Evolutionary conservation across 2,113 vertebrate species (phyloP).

Genomic region (Vimba vimba): DNA sequence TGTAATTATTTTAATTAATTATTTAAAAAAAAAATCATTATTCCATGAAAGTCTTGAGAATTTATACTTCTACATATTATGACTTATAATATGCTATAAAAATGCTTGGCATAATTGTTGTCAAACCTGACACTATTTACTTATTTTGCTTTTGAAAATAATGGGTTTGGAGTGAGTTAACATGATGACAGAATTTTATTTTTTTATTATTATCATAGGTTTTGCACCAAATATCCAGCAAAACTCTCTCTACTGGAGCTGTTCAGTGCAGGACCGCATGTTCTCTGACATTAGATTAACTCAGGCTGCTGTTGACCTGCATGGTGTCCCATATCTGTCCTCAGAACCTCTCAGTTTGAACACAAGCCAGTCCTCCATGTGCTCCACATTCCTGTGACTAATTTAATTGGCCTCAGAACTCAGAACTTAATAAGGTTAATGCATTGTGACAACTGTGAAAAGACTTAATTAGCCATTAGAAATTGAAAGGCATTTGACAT

Average conservation of each 20-base stretch:
- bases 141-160: neutral
- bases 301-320: neutral
- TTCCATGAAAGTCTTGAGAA: neutral
- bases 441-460: constrained; percentile 33
- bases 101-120: neutral
- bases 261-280: neutral
- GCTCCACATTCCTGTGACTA: constrained; percentile 14
- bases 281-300: neutral
- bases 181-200: too few species aligned
- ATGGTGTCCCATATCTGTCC: neutral
- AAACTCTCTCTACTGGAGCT: neutral
- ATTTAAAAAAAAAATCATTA: neutral
- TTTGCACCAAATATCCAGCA: neutral
- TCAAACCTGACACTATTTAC: neutral
- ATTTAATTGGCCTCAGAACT: constrained; percentile 15
- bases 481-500: constrained; percentile 32
- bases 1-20: too few species aligned
- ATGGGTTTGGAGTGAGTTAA: too few species aligned
- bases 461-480: constrained; percentile 37
- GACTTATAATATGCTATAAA: neutral
- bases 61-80: neutral
- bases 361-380: constrained; percentile 24
- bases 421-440: constrained; percentile 27
- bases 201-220: neutral
- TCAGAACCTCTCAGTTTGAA: constrained; percentile 12